phyloP scores from a whole-genome alignment of 2,113 vertebrate genomes.

The Podarcis muralis region DNA sequence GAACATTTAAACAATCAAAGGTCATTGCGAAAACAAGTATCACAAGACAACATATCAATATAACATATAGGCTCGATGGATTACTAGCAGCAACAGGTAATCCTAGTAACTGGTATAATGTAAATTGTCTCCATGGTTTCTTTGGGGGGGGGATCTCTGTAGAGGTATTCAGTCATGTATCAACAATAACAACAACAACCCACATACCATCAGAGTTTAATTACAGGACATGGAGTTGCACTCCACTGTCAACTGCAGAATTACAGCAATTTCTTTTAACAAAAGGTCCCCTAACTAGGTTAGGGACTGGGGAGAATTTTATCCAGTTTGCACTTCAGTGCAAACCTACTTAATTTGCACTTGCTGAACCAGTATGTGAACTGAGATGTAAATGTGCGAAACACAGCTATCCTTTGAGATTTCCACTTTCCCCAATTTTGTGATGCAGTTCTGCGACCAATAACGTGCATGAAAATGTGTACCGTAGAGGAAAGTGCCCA shows the following conservation, averaged over 20 bases:
- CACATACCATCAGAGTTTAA: background rate
- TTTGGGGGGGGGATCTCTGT: background rate
- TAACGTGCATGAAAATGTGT: too few relatives aligned
- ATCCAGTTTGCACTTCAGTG: too few relatives aligned
- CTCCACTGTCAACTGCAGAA: background rate
- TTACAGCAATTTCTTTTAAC: background rate
- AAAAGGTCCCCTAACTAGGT: too few relatives aligned
- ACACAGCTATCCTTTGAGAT: too few relatives aligned
- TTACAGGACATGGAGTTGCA: background rate
- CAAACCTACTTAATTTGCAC: too few relatives aligned
- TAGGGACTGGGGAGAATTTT: too few relatives aligned
- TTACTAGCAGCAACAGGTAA: background rate
- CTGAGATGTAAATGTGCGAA: too few relatives aligned
- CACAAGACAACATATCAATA: background rate
- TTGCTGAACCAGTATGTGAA: too few relatives aligned
- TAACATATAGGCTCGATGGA: background rate
- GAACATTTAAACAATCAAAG: constrained; percentile 1
- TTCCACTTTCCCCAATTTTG: too few relatives aligned
- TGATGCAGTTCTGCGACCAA: too few relatives aligned
- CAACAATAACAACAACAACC: background rate
- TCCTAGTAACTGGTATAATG: background rate
- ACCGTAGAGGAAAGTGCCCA: too few relatives aligned
- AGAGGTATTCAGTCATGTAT: background rate
- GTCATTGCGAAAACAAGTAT: background rate
- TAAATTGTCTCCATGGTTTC: background rate